These are phyloP conservation scores for Forbesichthys agassizii DNA, from an alignment of 2,113 vertebrate species.

Conservation along the genomic window DNA sequence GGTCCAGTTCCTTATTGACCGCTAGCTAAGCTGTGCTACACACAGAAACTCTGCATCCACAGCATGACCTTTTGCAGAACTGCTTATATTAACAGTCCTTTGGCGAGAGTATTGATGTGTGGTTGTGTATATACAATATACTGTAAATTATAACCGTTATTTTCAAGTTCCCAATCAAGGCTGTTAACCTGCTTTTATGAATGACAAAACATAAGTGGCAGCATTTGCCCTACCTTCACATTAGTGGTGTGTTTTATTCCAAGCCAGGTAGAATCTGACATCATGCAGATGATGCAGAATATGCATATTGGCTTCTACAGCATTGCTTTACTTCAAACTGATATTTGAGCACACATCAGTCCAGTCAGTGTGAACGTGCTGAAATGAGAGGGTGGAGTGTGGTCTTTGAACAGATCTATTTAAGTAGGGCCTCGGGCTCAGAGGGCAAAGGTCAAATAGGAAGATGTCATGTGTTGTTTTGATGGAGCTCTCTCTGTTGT, in stretches of 20 bases:
- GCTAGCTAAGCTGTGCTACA: slow-evolving; percentile 18
- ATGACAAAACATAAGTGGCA: neutral
- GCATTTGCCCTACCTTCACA: too few species aligned
- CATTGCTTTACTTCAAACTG: neutral
- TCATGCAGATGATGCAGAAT: neutral
- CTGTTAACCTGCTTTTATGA: slow-evolving; percentile 8
- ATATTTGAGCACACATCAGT: neutral
- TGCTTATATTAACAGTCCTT: slow-evolving; percentile 3
- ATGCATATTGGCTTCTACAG: neutral
- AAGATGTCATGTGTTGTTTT: slow-evolving; percentile 2
- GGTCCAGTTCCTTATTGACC: slow-evolving; percentile 16
- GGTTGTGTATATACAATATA: too few species aligned
- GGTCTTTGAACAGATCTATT: too few species aligned
- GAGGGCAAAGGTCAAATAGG: slow-evolving; percentile 20
- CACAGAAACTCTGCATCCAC: slow-evolving; percentile 34
- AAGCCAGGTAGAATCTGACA: neutral
- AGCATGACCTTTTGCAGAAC: slow-evolving; percentile 42
- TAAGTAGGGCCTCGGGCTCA: slow-evolving; percentile 12
- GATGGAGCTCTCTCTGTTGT: neutral
- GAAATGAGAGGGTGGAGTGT: neutral
- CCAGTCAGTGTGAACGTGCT: neutral
- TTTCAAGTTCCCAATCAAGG: neutral
- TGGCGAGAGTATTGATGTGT: neutral
- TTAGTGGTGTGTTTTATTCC: neutral
- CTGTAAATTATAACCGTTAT: too few species aligned